Evolutionary conservation across 2,113 vertebrate species (phyloP).

Genomic region (Burhinus bistriatus): DNA sequence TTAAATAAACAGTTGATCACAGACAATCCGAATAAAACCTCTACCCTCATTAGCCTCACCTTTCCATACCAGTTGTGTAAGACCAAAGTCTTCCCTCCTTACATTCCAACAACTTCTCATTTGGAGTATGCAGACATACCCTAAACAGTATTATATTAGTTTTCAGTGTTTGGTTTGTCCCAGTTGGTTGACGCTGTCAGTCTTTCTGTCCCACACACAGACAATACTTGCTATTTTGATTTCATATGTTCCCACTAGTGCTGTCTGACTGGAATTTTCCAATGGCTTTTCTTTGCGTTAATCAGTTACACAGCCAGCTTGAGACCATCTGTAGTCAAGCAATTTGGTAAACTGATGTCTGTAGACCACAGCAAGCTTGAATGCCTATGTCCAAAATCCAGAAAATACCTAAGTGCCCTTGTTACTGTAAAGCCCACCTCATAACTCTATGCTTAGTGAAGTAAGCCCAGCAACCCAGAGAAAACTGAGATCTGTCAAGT

Average conservation of each 20-base stretch:
- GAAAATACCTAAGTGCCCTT: background rate
- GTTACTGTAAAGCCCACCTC: background rate
- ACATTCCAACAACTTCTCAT: background rate
- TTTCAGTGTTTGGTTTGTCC: background rate
- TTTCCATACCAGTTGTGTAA: background rate
- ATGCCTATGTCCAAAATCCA: background rate
- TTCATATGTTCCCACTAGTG: slow-evolving; percentile 23
- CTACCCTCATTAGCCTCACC: background rate
- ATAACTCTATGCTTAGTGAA: slow-evolving; percentile 1
- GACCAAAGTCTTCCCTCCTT: background rate
- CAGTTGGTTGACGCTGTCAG: background rate
- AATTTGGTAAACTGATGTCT: slow-evolving; percentile 33
- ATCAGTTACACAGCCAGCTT: slow-evolving; percentile 46
- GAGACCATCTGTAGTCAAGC: slow-evolving; percentile 12
- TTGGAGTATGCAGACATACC: background rate
- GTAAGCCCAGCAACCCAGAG: background rate
- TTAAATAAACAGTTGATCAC: background rate
- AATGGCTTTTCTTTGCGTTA: slow-evolving; percentile 33
- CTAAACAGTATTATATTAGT: background rate
- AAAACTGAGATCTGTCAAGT: background rate
- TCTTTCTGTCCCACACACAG: background rate
- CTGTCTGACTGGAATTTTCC: slow-evolving; percentile 59
- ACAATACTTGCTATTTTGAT: background rate
- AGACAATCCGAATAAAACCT: background rate
- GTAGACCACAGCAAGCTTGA: slow-evolving; percentile 5